Conservation (phyloP, 2,797 vertebrate genomes). For the Sebastiscus tertius region DNA sequence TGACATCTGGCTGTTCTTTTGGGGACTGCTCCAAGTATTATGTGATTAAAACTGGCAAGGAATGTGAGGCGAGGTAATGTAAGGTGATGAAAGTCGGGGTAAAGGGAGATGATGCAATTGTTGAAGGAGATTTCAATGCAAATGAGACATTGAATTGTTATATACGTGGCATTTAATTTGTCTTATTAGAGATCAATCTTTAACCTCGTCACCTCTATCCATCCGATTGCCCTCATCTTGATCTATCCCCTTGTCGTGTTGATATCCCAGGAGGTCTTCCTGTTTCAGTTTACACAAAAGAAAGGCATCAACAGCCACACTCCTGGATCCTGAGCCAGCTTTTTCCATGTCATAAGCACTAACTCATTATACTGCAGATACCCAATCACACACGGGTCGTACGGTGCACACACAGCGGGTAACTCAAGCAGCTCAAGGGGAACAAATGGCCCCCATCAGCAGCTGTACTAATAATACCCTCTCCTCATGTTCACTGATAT, state of each 20-base stretch:
- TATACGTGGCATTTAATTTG: not conserved
- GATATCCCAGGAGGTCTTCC: not conserved
- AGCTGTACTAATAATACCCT: constrained; percentile 54
- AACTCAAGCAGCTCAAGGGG: constrained; percentile 53
- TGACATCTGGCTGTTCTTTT: constrained; percentile 16
- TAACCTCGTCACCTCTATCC: constrained; percentile 6
- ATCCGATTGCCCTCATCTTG: not conserved
- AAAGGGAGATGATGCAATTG: not conserved
- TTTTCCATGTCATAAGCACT: constrained; percentile 53
- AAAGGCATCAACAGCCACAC: constrained; percentile 3
- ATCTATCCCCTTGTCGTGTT: not conserved
- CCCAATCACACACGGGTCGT: constrained; percentile 16
- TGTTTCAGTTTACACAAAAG: constrained; percentile 21
- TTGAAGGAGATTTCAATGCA: not conserved
- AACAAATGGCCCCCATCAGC: constrained; percentile 66
- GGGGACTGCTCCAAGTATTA: constrained; percentile 18
- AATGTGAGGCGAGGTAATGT: not conserved
- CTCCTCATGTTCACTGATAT: constrained; percentile 20
- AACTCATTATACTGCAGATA: constrained; percentile 49
- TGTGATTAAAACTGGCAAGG: constrained; percentile 44
- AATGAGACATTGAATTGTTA: not conserved
- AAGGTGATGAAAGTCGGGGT: not conserved
- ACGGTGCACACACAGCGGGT: constrained; percentile 27
- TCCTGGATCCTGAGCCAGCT: constrained; percentile 20
- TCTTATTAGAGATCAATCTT: constrained; percentile 3